Evolutionary conservation across 2,113 vertebrate genomes (phyloP).

Genomic region (Ciconia boyciana): DNA sequence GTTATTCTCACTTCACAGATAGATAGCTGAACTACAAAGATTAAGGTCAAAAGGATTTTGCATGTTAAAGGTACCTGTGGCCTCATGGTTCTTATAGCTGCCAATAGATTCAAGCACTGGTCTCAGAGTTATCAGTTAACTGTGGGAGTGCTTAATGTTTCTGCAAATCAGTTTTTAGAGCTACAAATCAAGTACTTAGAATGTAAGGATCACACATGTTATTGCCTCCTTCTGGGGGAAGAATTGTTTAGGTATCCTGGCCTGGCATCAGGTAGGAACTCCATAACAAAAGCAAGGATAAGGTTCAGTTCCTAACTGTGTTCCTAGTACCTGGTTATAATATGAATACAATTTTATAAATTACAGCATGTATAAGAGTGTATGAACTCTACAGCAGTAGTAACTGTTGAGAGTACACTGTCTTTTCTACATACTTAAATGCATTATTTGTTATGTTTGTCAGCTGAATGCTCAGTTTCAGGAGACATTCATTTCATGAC

Average conservation of each 20-base stretch:
- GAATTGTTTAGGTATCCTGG: not conserved
- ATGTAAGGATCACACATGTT: not conserved
- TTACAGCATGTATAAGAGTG: not conserved
- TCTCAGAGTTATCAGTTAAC: not conserved
- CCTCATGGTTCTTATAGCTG: not conserved
- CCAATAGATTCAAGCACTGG: not conserved
- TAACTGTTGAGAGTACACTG: not conserved
- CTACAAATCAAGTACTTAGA: not conserved
- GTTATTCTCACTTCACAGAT: not conserved
- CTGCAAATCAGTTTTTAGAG: not conserved
- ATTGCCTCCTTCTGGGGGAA: not conserved
- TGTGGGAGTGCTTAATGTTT: not conserved
- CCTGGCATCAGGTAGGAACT: not conserved
- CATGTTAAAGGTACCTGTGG: not conserved
- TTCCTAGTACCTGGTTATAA: not conserved
- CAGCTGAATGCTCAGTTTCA: conserved; percentile 93
- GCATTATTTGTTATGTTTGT: not conserved
- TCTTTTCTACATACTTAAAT: not conserved
- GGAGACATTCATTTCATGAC: conserved; percentile 91
- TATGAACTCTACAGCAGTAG: not conserved
- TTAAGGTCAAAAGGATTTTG: not conserved
- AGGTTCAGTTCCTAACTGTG: fast-evolving
- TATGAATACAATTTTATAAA: not conserved
- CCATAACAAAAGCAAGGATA: not conserved
- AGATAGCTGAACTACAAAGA: not conserved